Percentiles rank a stretch among this genome's conserved stretches.
Evolutionary conservation across 2,888 invertebrate genomes (phyloP).

Genomic region (Oscheius sp.): DNA sequence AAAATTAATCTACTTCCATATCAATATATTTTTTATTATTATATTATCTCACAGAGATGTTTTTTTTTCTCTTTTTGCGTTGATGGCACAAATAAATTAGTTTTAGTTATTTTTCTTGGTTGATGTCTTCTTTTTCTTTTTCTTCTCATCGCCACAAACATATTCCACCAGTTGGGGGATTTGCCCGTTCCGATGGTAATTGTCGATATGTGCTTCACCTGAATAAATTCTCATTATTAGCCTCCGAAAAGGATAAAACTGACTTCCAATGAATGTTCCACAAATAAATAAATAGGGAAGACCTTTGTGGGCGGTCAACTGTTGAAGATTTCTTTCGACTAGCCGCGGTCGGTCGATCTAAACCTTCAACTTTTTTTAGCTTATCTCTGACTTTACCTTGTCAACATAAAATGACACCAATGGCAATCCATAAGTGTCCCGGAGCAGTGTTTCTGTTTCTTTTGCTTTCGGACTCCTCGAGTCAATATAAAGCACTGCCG

Average conservation of each 20-base stretch:
- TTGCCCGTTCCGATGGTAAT: slow-evolving; percentile 70
- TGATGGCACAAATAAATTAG: background rate
- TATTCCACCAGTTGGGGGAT: slow-evolving; percentile 71
- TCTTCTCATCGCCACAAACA: slow-evolving; percentile 70
- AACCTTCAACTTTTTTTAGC: background rate
- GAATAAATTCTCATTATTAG: slow-evolving; percentile 24
- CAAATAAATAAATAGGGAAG: slow-evolving; percentile 72
- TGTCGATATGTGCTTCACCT: slow-evolving; percentile 71
- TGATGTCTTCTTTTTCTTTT: slow-evolving; percentile 59
- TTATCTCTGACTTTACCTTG: slow-evolving; percentile 51
- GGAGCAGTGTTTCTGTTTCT: slow-evolving; percentile 57
- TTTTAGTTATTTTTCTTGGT: slow-evolving; percentile 9
- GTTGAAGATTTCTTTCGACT: slow-evolving; percentile 67
- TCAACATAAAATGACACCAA: slow-evolving; percentile 72
- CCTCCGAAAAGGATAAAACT: slow-evolving; percentile 19
- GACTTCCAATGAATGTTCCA: slow-evolving; percentile 72
- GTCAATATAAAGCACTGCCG: slow-evolving; percentile 70
- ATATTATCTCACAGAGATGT: slow-evolving; percentile 20
- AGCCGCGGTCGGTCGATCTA: slow-evolving; percentile 64
- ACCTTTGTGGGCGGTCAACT: slow-evolving; percentile 70
- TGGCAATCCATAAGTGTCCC: slow-evolving; percentile 70
- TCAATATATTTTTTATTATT: slow-evolving; percentile 15
- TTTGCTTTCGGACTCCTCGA: slow-evolving; percentile 57
- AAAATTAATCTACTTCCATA: too few relatives aligned
- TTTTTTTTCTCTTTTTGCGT: too few relatives aligned